Base-by-base conservation (phyloP, 2,888 invertebrate species). In the Cephus runcator region DNA sequence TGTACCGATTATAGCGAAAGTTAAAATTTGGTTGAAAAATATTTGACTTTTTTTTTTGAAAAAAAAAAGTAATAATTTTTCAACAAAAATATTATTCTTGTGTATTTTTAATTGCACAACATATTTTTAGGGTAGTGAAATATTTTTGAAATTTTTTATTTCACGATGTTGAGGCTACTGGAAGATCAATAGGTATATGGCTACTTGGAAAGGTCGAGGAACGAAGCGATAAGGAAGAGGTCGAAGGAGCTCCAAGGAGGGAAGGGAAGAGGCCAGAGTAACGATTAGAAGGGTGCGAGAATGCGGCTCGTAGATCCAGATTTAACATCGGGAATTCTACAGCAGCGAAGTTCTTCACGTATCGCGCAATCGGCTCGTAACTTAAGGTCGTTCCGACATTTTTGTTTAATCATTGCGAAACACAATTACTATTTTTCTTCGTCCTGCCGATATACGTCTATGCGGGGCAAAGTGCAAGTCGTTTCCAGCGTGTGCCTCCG, bases 331-430 rank as follows among this genome's bases (percentile, higher is more conserved):
- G 9, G 56, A 23, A 23, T 56, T 56, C 56, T 56, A 56, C 56
- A 2, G 56, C 56, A 56, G 56, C 23, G 2, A 15, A 56, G 56
- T 56, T 56, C 23, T 56, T 23, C 31, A 30, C 71, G 31, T 71
- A 71, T 71, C 33, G 71, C 12, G 33, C 71, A 34, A 34, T 71
- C 71, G 71, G 31, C 71, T 71, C 31, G 34, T 71, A 71, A 71
- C 71, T 71, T 71, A 31, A 34, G 71, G 71, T 71, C 71, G 33
- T 56, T 56, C 56, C 56, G 23, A 56, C 33, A 34, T 71, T 71
- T 71, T 71, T 34, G 71, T 71, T 71, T 71, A 71, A 71, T 71
- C 71, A 71, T 71, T 71, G 71, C 33, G 34, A 71, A 71, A 71
- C 34, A 71, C 71, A 71, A 71, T 71, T 71, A 71, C 33, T 9